Evolutionary conservation across 1,140 invertebrate genomes (phyloP).

Genomic region (Delia radicum): DNA sequence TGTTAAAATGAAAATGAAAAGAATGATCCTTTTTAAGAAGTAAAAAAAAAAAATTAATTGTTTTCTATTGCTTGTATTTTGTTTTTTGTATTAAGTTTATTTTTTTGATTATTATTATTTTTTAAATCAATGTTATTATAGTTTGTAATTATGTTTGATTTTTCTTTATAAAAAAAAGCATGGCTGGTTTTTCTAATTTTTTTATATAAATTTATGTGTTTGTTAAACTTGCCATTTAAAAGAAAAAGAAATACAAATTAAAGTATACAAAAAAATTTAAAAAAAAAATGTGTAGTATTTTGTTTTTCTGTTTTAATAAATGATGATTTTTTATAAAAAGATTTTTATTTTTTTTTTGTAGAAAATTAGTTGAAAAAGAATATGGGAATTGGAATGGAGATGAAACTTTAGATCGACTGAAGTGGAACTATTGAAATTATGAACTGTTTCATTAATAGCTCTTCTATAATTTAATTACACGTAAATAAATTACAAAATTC

Average conservation of each 20-base stretch:
- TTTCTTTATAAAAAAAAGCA: conserved; percentile 21
- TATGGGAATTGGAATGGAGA: not conserved
- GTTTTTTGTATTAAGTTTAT: conserved; percentile 30
- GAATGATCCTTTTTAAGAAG: not conserved
- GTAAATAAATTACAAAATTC: too few species aligned
- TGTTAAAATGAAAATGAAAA: conserved; percentile 30
- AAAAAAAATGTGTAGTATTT: not conserved
- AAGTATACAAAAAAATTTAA: not conserved
- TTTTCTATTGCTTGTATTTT: conserved; percentile 42
- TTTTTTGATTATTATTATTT: not conserved
- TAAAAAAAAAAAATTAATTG: conserved; percentile 21
- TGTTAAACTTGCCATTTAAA: conserved; percentile 21
- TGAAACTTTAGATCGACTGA: too few species aligned
- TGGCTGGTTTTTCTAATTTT: conserved; percentile 8
- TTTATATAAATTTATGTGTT: not conserved
- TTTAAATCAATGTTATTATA: conserved; percentile 33
- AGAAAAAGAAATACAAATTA: conserved; percentile 7
- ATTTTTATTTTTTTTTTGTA: too few species aligned
- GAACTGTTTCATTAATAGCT: too few species aligned
- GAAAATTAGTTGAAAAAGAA: too few species aligned
- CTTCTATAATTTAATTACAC: too few species aligned
- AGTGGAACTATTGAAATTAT: too few species aligned
- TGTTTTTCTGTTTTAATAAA: not conserved
- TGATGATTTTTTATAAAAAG: not conserved
- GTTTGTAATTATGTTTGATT: conserved; percentile 36